These are phyloP conservation scores for Saiga tatarica DNA, from an alignment of 2,113 vertebrate genomes.

Conservation along the genomic window DNA sequence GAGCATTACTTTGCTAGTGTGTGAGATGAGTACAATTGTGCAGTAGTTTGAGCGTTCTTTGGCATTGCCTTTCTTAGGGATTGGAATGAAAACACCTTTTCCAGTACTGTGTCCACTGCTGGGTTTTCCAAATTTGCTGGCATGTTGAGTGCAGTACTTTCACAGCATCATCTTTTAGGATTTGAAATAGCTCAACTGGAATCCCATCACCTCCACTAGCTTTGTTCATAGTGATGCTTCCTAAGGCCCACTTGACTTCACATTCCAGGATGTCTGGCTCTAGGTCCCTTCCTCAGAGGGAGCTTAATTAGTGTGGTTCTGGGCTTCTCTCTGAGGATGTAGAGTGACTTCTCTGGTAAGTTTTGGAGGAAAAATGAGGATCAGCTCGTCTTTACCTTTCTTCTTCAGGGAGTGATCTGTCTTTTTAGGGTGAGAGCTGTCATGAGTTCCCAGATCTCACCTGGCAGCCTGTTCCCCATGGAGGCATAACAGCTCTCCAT, in stretches of 20 bases:
- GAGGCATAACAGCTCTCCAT: background rate
- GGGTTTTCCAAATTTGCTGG: background rate
- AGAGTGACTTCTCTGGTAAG: background rate
- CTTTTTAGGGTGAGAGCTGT: background rate
- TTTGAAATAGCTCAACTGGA: background rate
- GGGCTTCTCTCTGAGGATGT: background rate
- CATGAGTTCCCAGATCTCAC: background rate
- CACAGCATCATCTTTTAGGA: background rate
- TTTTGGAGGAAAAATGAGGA: background rate
- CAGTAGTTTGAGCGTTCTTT: background rate
- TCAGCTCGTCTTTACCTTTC: background rate
- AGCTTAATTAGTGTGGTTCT: background rate
- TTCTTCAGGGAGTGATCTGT: background rate
- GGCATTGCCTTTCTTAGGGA: background rate
- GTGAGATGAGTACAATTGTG: background rate
- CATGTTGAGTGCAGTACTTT: background rate
- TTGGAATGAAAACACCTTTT: background rate
- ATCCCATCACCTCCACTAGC: background rate
- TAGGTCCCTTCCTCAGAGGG: background rate
- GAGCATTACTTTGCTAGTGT: background rate
- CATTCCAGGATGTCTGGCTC: background rate
- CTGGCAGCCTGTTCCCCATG: background rate
- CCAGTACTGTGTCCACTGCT: background rate
- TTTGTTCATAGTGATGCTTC: background rate
- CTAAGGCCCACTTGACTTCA: background rate